These are phyloP conservation scores for Tribolium castaneum DNA, from an alignment of 1,140 invertebrate species.

Conservation along the genomic window DNA sequence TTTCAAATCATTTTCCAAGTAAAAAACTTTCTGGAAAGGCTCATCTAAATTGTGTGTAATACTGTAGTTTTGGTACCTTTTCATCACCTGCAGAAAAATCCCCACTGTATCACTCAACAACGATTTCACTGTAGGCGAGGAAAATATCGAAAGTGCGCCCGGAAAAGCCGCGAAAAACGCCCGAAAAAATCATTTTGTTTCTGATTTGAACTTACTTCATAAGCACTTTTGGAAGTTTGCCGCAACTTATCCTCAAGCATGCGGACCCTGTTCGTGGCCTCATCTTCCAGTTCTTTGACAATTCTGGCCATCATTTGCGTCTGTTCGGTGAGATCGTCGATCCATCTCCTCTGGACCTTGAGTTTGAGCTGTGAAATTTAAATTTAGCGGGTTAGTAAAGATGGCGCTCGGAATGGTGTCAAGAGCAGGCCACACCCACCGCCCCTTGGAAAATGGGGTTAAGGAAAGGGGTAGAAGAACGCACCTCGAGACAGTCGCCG, in stretches of 20 bases:
- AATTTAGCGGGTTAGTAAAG: neutral
- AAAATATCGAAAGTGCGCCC: conserved; percentile 5
- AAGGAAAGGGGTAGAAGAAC: neutral
- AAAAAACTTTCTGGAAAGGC: conserved; percentile 55
- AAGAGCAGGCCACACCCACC: conserved; percentile 16
- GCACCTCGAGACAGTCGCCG: conserved; percentile 51
- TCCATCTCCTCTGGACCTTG: conserved; percentile 68
- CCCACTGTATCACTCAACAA: conserved; percentile 25
- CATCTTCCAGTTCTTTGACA: conserved; percentile 69
- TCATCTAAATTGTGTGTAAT: conserved; percentile 52
- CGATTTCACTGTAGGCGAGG: conserved; percentile 46
- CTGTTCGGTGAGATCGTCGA: conserved; percentile 69
- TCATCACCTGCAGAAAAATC: conserved; percentile 58
- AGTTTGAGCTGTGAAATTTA: conserved; percentile 60
- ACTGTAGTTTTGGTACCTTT: conserved; percentile 56
- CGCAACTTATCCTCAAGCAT: conserved; percentile 65
- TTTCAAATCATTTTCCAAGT: conserved; percentile 56
- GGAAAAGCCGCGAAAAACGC: neutral
- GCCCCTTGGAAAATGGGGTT: neutral
- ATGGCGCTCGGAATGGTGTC: neutral
- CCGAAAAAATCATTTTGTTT: neutral
- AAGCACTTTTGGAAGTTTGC: conserved; percentile 56
- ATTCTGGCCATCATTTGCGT: conserved; percentile 69
- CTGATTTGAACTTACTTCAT: conserved; percentile 54
- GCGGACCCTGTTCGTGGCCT: conserved; percentile 66